Percentiles rank a stretch among this genome's conserved stretches.
Conservation (phyloP, 2,888 invertebrate genomes). For the Drosophila mercatorum region DNA sequence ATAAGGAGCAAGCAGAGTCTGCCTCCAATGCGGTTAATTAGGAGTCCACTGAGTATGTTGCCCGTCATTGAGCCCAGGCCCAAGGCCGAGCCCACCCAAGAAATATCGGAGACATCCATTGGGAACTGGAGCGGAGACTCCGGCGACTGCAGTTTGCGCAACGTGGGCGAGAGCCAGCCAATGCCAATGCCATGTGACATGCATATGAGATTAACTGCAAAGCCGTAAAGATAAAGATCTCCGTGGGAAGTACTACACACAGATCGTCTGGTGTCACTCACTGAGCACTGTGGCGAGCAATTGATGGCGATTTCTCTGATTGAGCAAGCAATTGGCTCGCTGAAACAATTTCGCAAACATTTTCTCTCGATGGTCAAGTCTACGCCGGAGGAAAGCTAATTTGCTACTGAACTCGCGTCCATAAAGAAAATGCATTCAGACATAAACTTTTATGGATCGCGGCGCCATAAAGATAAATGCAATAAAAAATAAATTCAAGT, state of each 20-base stretch:
- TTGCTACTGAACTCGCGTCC: slow-evolving; percentile 16
- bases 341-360: slow-evolving; percentile 44
- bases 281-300: slow-evolving; percentile 68
- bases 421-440: neutral
- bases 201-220: slow-evolving; percentile 79
- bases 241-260: too few relatives aligned
- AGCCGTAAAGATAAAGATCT: neutral
- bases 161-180: slow-evolving; percentile 83
- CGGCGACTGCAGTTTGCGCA: slow-evolving; percentile 71
- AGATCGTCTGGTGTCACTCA: slow-evolving; percentile 30
- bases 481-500: neutral
- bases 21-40: slow-evolving; percentile 72
- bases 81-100: slow-evolving; percentile 81
- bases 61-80: slow-evolving; percentile 79
- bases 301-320: slow-evolving; percentile 61
- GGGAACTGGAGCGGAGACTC: slow-evolving; percentile 64
- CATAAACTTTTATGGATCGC: neutral
- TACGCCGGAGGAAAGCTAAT: neutral
- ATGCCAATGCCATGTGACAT: slow-evolving; percentile 82
- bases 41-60: slow-evolving; percentile 68
- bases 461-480: slow-evolving; percentile 1
- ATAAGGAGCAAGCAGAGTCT: slow-evolving; percentile 71
- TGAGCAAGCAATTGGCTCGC: slow-evolving; percentile 58
- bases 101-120: slow-evolving; percentile 66
- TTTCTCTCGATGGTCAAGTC: slow-evolving; percentile 11